A percentile compares a stretch with the other conserved stretches of the same genome.
Evolutionary conservation across 2,113 vertebrate genomes (phyloP).

Genomic region (Ptilorrhoa leucosticta): DNA sequence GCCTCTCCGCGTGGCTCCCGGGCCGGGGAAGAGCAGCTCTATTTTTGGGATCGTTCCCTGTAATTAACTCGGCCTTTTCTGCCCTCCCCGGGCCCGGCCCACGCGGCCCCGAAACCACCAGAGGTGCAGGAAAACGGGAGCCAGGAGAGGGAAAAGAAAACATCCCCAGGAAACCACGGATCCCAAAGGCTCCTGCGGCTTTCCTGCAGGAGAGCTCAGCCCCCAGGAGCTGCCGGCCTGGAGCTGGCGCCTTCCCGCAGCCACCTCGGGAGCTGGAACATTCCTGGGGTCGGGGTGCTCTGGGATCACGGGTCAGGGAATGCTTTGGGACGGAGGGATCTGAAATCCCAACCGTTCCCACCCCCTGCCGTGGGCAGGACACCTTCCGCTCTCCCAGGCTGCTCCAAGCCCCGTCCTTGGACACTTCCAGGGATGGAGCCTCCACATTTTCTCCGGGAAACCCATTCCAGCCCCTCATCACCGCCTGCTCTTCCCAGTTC

Average conservation of each 20-base stretch:
- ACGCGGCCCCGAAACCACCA: not conserved
- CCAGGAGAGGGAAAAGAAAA: not conserved
- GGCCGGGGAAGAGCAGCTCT: not conserved
- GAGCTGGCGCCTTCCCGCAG: too few relatives aligned
- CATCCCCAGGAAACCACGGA: not conserved
- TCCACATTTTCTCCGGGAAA: not conserved
- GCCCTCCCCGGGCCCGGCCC: not conserved
- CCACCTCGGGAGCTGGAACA: accelerated
- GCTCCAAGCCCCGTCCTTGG: not conserved
- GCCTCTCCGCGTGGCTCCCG: not conserved
- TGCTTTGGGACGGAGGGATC: not conserved
- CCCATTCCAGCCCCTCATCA: not conserved
- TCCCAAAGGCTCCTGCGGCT: not conserved
- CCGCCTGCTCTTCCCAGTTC: not conserved
- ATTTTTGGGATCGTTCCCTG: slow-evolving; percentile 29
- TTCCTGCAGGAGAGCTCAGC: not conserved
- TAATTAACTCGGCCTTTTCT: slow-evolving; percentile 24
- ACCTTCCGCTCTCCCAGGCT: accelerated
- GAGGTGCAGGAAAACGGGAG: not conserved
- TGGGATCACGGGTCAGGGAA: accelerated
- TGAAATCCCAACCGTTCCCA: not conserved
- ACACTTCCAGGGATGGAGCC: not conserved
- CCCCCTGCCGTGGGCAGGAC: not conserved
- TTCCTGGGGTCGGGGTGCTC: not conserved
- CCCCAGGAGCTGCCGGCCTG: not conserved